Evolutionary conservation across 2,797 vertebrate genomes (phyloP), one percentile per base, ranked within the genome.

Genomic region (Eutrigla gurnardus): DNA sequence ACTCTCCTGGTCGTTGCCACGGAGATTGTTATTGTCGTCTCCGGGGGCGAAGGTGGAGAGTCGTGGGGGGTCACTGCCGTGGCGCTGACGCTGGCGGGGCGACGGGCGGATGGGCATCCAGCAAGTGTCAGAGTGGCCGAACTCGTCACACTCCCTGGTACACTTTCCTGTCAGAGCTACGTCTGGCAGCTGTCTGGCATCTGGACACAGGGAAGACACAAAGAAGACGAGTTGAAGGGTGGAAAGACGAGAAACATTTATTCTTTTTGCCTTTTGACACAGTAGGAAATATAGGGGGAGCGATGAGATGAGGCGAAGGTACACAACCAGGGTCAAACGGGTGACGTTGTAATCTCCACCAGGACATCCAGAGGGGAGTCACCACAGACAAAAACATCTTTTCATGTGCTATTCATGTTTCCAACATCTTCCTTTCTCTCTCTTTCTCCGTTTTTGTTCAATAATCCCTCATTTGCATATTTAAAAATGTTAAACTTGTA

Each of bases 101-200:
- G 97, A 98, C 35, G 95, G 94, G 54, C 95, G 97, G 58, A 97
- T 95, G 0, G 97, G 97, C 97, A 99, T 98, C 97, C 97, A 99
- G 90, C 97, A 99, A 80, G 97, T 97, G 91, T 99, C 98, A 2
- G 98, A 98, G 93, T 99, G 98, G 76, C 97, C 97, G 0, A 98
- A 98, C 80, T 99, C 97, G 55, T 98, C 96, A 85, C 97, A 99
- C 75, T 98, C 97, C 43, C 96, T 94, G 17, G 97, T 98, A 74
- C 97, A 98, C 89, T 98, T 99, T 79, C 97, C 98, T 62, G 98
- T 99, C 86, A 99, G 91, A 71, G 98, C 96, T 74, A 99, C 98
- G 81, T 99, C 98, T 83, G 97, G 98, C 86, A 99, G 95, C 94
- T 97, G 97, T 82, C 98, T 95, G 89, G 97, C 96, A 93, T 99